These are phyloP conservation scores for Sinhomidia bicolor DNA, from an alignment of 2,888 invertebrate species.

Conservation along the genomic window DNA sequence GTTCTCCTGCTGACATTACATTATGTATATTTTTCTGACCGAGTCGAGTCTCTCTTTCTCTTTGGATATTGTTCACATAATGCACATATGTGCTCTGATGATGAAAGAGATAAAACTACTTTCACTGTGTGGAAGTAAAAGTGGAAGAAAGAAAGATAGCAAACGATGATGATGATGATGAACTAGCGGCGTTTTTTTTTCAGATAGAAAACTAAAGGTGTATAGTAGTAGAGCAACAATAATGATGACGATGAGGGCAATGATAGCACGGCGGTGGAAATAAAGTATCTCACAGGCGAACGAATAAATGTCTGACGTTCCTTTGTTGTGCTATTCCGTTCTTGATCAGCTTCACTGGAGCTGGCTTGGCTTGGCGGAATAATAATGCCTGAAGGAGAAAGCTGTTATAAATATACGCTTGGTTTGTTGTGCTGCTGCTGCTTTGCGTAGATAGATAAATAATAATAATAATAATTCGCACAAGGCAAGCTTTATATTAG, in stretches of 20 bases:
- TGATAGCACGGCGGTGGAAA: background rate
- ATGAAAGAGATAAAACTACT: constrained; percentile 20
- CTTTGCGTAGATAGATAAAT: background rate
- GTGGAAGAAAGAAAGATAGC: no score
- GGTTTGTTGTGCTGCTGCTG: background rate
- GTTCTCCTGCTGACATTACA: background rate
- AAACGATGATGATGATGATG: no score
- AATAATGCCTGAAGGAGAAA: constrained; percentile 36
- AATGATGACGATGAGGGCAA: constrained; percentile 7
- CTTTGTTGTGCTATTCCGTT: constrained; percentile 20
- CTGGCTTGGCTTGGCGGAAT: constrained; percentile 18
- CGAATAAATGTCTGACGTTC: constrained; percentile 11
- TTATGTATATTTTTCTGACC: background rate
- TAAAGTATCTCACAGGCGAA: constrained; percentile 36
- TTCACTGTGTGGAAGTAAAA: background rate
- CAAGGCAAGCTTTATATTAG: background rate
- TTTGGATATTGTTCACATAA: constrained; percentile 15
- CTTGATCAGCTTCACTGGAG: constrained; percentile 19
- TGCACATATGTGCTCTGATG: constrained; percentile 15
- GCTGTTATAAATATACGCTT: constrained; percentile 15
- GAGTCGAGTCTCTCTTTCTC: no score
- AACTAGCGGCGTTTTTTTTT: no score
- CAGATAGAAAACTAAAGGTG: background rate
- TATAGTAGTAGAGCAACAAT: background rate
- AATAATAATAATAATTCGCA: no score